These are phyloP conservation scores for Acrobasis consociella DNA, from an alignment of 2,888 invertebrate genomes.

Conservation along the genomic window DNA sequence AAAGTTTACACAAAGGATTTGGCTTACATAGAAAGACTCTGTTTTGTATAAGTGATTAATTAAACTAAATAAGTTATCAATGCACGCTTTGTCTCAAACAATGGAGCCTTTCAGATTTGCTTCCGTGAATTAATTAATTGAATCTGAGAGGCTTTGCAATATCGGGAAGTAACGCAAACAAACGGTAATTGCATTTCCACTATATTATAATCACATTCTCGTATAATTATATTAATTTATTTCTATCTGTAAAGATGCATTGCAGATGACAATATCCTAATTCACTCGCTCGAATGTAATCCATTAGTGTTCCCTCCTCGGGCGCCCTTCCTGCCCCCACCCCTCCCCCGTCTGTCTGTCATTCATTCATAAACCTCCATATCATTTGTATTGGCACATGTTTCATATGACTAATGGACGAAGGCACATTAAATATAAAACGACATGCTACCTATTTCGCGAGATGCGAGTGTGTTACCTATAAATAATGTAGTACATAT, in stretches of 20 bases:
- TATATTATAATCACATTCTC: conserved; percentile 15
- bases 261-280: conserved; percentile 80
- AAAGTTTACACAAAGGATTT: not conserved
- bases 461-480: not conserved
- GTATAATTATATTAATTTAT: conserved; percentile 32
- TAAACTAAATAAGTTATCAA: conserved; percentile 14
- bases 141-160: conserved; percentile 22
- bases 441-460: conserved; percentile 58
- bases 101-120: conserved; percentile 17
- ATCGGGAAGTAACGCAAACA: conserved; percentile 17
- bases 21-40: not conserved
- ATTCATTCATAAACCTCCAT: conserved; percentile 81
- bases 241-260: conserved; percentile 39
- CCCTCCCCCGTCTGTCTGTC: conserved; percentile 50
- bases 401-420: conserved; percentile 81
- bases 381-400: conserved; percentile 83
- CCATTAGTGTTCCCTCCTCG: conserved; percentile 69
- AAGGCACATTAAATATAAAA: conserved; percentile 68
- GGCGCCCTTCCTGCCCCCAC: conserved; percentile 32
- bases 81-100: conserved; percentile 16
- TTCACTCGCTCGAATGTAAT: conserved; percentile 82
- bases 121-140: conserved; percentile 21
- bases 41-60: not conserved
- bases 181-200: conserved; percentile 24
- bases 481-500: not conserved